phyloP scores from a whole-genome alignment of 2,888 invertebrate species.

The Campoplex nolae region DNA sequence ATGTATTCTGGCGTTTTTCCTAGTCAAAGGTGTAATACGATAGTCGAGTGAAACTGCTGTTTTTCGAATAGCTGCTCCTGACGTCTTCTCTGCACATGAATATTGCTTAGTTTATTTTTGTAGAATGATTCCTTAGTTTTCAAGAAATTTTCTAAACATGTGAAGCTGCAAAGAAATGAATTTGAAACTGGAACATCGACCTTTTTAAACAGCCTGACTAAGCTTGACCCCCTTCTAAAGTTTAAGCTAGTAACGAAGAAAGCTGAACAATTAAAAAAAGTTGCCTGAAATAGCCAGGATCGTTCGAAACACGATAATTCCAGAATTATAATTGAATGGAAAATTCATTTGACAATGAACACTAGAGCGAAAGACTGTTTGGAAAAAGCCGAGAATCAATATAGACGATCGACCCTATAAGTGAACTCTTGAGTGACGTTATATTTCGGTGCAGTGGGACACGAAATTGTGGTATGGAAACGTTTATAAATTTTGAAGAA shows the following conservation, averaged over 20 bases:
- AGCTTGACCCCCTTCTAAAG: too few species aligned
- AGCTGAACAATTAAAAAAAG: too few species aligned
- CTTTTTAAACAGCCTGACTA: too few species aligned
- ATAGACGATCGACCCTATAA: background rate
- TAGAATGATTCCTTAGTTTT: too few species aligned
- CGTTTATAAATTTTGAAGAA: conserved; percentile 11
- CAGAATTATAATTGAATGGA: background rate
- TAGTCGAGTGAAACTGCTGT: too few species aligned
- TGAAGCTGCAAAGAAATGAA: too few species aligned
- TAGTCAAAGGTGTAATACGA: background rate
- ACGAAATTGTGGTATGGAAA: background rate
- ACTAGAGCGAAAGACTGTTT: background rate
- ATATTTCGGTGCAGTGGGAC: background rate
- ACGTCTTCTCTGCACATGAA: too few species aligned
- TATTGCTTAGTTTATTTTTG: too few species aligned
- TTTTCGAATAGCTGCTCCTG: too few species aligned
- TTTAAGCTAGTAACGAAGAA: too few species aligned
- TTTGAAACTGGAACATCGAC: too few species aligned
- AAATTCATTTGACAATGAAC: background rate
- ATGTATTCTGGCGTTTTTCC: background rate
- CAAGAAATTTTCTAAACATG: too few species aligned
- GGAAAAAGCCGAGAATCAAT: background rate
- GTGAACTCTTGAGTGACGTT: background rate
- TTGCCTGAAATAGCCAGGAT: background rate
- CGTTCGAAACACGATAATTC: background rate